Evolutionary conservation across 1,140 invertebrate species (phyloP).

Genomic region (Drosophila tani): DNA sequence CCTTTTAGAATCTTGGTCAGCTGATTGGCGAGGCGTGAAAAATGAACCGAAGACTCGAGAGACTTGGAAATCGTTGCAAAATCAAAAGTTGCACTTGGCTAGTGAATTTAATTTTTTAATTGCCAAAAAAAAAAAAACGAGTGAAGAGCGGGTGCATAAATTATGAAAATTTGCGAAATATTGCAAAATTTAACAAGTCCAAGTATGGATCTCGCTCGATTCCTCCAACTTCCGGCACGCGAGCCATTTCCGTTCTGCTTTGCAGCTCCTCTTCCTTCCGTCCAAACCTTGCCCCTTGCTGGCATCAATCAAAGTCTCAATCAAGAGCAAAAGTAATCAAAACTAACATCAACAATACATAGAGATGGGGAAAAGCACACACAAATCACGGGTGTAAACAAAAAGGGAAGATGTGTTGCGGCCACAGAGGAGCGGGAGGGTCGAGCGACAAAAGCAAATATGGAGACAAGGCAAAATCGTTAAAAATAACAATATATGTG

Average conservation of each 20-base stretch:
- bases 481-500: slow-evolving; percentile 70
- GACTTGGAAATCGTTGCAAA: slow-evolving; percentile 55
- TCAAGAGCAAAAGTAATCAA: slow-evolving; percentile 80
- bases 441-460: slow-evolving; percentile 34
- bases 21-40: slow-evolving; percentile 66
- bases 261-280: slow-evolving; percentile 20
- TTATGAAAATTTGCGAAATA: slow-evolving; percentile 58
- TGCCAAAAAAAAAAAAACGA: slow-evolving; percentile 26
- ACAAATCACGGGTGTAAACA: slow-evolving; percentile 41
- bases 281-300: neutral
- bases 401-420: slow-evolving; percentile 44
- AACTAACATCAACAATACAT: slow-evolving; percentile 43
- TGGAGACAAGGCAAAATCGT: slow-evolving; percentile 60
- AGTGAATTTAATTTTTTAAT: slow-evolving; percentile 46
- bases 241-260: slow-evolving; percentile 74
- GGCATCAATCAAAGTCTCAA: slow-evolving; percentile 62
- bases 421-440: neutral
- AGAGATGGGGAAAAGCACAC: slow-evolving; percentile 32
- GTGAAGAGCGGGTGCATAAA: slow-evolving; percentile 56
- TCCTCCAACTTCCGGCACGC: slow-evolving; percentile 67
- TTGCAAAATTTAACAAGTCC: slow-evolving; percentile 25
- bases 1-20: slow-evolving; percentile 70
- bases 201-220: slow-evolving; percentile 10
- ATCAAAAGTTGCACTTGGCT: slow-evolving; percentile 51
- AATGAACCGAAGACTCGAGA: slow-evolving; percentile 17